Conservation (phyloP, 2,113 vertebrate genomes). For the Pelmatolapia mariae region DNA sequence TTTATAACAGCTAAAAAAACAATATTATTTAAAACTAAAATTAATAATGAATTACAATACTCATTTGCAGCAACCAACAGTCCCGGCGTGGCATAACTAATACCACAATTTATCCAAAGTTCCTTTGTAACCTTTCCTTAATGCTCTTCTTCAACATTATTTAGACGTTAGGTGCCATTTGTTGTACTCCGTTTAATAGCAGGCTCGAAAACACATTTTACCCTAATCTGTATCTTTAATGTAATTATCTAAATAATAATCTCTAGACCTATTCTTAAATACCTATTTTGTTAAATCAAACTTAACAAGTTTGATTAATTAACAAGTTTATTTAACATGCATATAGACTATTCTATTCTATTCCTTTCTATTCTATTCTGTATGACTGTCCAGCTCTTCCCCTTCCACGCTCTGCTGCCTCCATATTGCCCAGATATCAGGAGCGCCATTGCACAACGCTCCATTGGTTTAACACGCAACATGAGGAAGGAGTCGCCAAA, state of each 20-base stretch:
- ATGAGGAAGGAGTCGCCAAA: slow-evolving; percentile 31
- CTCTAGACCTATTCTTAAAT: background rate
- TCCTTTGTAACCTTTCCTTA: background rate
- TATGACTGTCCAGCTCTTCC: background rate
- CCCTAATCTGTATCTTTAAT: background rate
- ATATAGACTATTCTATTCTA: background rate
- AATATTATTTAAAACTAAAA: background rate
- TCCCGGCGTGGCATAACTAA: background rate
- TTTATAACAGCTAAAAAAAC: background rate
- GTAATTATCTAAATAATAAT: background rate
- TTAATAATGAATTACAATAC: background rate
- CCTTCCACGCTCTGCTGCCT: slow-evolving; percentile 21
- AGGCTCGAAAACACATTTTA: background rate
- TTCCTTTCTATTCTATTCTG: background rate
- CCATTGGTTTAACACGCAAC: slow-evolving; percentile 45
- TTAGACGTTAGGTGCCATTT: background rate
- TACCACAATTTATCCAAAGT: background rate
- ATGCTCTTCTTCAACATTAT: background rate
- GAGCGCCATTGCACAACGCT: slow-evolving; percentile 12
- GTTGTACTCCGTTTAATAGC: background rate
- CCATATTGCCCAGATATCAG: slow-evolving; percentile 51
- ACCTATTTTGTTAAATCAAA: background rate
- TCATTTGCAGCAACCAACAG: background rate
- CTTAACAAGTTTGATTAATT: background rate
- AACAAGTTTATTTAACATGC: background rate